Evolutionary conservation across 1,140 invertebrate species (phyloP).

Genomic region (Papilio glaucus): DNA sequence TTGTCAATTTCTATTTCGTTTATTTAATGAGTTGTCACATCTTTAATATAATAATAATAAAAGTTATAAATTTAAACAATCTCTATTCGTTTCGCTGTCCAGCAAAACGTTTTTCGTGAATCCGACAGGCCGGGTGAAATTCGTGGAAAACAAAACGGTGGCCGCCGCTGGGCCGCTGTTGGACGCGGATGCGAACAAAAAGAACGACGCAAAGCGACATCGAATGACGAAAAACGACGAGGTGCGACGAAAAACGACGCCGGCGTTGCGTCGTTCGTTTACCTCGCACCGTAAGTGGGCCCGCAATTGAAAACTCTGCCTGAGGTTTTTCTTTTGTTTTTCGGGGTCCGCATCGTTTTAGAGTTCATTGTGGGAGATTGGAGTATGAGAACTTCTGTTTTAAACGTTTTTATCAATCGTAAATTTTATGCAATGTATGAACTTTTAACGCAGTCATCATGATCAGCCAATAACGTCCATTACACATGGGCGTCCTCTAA

Average conservation of each 20-base stretch:
- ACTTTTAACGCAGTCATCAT: background rate
- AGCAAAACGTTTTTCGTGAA: slow-evolving; percentile 53
- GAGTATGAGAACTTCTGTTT: background rate
- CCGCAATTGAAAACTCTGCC: slow-evolving; percentile 32
- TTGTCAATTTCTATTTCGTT: no score
- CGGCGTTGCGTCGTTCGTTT: slow-evolving; percentile 30
- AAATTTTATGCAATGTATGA: background rate
- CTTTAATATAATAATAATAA: no score
- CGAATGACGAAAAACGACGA: slow-evolving; percentile 29
- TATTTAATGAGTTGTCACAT: no score
- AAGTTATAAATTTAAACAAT: background rate
- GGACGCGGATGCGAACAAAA: slow-evolving; percentile 44
- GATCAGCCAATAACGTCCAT: no score
- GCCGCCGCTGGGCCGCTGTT: slow-evolving; percentile 36
- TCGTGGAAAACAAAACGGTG: slow-evolving; percentile 60
- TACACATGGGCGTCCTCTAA: no score
- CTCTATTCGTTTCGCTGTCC: slow-evolving; percentile 41
- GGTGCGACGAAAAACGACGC: slow-evolving; percentile 33
- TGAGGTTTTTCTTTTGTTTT: background rate
- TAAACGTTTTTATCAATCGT: background rate
- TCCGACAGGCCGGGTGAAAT: slow-evolving; percentile 54
- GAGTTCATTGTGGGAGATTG: background rate
- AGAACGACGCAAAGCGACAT: slow-evolving; percentile 39
- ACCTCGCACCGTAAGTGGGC: slow-evolving; percentile 29
- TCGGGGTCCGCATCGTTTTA: background rate